These are phyloP conservation scores for Aulostomus chinensis DNA, from an alignment of 2,797 vertebrate species.

Conservation along the genomic window DNA sequence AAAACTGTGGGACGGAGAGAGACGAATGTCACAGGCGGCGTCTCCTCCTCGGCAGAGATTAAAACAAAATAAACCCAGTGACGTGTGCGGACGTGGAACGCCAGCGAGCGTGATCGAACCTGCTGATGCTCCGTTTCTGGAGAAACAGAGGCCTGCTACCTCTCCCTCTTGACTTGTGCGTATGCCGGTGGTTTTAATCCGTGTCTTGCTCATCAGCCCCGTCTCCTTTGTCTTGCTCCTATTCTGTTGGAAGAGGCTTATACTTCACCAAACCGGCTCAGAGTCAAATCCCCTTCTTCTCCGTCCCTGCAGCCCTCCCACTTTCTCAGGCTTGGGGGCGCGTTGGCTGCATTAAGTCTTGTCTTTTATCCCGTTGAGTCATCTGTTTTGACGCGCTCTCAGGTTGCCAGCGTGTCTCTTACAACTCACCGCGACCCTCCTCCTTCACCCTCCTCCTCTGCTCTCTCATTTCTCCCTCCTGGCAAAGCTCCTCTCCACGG, in stretches of 20 bases:
- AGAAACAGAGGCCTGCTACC: neutral
- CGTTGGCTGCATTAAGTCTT: constrained; percentile 31
- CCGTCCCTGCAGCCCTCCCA: constrained; percentile 17
- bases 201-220: neutral
- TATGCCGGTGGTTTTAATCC: constrained; percentile 23
- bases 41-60: too few relatives aligned
- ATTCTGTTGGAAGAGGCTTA: constrained; percentile 13
- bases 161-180: neutral
- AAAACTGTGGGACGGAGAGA: too few relatives aligned
- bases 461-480: neutral
- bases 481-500: too few relatives aligned
- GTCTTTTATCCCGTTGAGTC: constrained; percentile 41
- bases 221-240: constrained; percentile 18
- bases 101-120: too few relatives aligned
- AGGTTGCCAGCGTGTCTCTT: constrained; percentile 16
- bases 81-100: too few relatives aligned
- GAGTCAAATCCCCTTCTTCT: constrained; percentile 32
- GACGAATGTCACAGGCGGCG: too few relatives aligned
- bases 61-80: too few relatives aligned
- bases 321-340: constrained; percentile 32
- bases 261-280: constrained; percentile 22
- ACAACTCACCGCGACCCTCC: neutral
- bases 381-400: constrained; percentile 31
- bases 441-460: neutral
- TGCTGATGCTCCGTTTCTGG: too few relatives aligned